Percentiles rank a stretch among this genome's conserved stretches.
phyloP scores from a whole-genome alignment of 2,113 vertebrate species.

The Hyla sarda region DNA sequence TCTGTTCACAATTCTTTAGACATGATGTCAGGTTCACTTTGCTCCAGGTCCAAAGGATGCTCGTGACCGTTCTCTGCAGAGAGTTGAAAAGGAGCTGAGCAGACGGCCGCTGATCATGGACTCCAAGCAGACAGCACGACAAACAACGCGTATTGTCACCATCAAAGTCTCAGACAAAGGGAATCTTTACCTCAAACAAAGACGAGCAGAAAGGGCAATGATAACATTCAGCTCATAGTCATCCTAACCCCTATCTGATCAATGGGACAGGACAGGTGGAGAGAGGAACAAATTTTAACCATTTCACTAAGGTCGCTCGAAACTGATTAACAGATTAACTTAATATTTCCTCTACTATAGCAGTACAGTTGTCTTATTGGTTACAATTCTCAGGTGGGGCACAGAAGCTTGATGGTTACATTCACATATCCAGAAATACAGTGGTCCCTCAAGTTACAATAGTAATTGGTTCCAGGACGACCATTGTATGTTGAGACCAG shows the following conservation, averaged over 20 bases:
- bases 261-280: constrained; percentile 1
- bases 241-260: not conserved
- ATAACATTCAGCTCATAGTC: constrained; percentile 1
- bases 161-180: constrained; percentile 25
- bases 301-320: too few species aligned
- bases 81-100: not conserved
- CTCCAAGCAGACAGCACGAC: not conserved
- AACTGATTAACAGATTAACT: too few species aligned
- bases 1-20: constrained; percentile 4
- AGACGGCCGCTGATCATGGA: not conserved
- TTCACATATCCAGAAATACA: too few species aligned
- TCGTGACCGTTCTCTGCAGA: not conserved
- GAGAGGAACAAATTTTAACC: not conserved
- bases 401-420: too few species aligned
- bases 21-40: constrained; percentile 4
- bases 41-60: not conserved
- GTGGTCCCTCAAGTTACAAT: too few species aligned
- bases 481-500: too few species aligned
- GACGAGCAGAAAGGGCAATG: not conserved
- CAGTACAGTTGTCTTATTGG: too few species aligned
- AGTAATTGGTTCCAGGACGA: too few species aligned
- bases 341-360: too few species aligned
- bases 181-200: not conserved
- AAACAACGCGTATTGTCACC: not conserved
- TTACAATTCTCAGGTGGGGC: too few species aligned